These are phyloP conservation scores for Masticophis lateralis DNA, from an alignment of 2,797 vertebrate genomes.

Conservation along the genomic window DNA sequence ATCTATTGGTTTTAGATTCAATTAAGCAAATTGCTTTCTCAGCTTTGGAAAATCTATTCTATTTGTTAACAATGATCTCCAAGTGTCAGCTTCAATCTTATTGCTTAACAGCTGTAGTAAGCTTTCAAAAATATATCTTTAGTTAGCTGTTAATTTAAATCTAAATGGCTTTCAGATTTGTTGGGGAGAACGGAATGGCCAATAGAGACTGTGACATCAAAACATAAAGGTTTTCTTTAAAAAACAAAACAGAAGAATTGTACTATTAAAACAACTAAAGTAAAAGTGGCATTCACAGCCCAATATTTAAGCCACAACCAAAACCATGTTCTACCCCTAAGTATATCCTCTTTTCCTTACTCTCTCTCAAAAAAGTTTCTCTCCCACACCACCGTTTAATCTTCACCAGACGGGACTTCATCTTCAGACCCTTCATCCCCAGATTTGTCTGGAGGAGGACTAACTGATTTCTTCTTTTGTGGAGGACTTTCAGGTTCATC, in stretches of 20 bases:
- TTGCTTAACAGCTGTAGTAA: slow-evolving; percentile 70
- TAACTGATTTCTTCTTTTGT: slow-evolving; percentile 82
- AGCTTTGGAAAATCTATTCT: slow-evolving; percentile 64
- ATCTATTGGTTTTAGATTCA: slow-evolving; percentile 36
- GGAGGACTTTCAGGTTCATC: slow-evolving; percentile 78
- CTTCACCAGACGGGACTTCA: slow-evolving; percentile 93
- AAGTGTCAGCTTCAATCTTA: slow-evolving; percentile 69
- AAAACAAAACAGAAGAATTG: slow-evolving; percentile 58
- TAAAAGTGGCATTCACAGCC: slow-evolving; percentile 77
- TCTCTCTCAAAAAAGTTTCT: slow-evolving; percentile 61
- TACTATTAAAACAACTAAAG: slow-evolving; percentile 72
- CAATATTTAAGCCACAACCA: slow-evolving; percentile 79
- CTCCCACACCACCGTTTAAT: slow-evolving; percentile 80
- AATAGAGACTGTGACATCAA: slow-evolving; percentile 68
- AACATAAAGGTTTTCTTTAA: slow-evolving; percentile 66
- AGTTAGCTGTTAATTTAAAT: slow-evolving; percentile 64
- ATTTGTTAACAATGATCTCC: slow-evolving; percentile 64
- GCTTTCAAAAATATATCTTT: slow-evolving; percentile 62
- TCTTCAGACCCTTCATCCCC: slow-evolving; percentile 94
- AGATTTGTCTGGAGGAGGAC: slow-evolving; percentile 83
- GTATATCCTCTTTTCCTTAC: slow-evolving; percentile 66
- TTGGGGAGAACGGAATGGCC: slow-evolving; percentile 61
- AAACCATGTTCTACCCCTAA: slow-evolving; percentile 77
- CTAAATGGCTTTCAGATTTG: slow-evolving; percentile 71
- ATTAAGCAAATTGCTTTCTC: slow-evolving; percentile 63